phyloP scores from a whole-genome alignment of 23 tunicate species.

The Phallusia fumigata region DNA sequence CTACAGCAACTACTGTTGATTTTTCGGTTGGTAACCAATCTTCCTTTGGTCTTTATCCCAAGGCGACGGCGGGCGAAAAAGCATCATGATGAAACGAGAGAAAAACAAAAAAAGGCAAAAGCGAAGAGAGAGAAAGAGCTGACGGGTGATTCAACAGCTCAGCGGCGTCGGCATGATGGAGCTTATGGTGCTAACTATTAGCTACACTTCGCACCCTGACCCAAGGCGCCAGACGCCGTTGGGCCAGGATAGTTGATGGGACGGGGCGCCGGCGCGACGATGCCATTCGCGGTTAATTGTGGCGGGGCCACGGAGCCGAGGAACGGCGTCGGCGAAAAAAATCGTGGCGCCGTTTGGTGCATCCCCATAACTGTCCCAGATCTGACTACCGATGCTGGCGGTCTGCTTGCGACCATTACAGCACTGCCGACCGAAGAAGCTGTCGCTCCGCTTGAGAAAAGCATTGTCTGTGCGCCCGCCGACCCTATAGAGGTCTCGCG shows the following conservation, averaged over 20 bases:
- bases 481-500: conserved; percentile 27
- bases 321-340: neutral
- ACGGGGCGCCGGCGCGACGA: conserved; percentile 9
- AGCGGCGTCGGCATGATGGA: too few species aligned
- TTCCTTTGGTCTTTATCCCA: too few species aligned
- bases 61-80: too few species aligned
- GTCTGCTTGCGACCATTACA: neutral
- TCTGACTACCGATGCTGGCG: conserved; percentile 19
- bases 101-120: too few species aligned
- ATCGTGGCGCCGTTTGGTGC: neutral
- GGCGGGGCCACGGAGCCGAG: neutral
- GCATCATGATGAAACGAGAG: too few species aligned
- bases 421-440: neutral
- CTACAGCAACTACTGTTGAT: too few species aligned
- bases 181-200: conserved; percentile 60
- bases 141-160: too few species aligned
- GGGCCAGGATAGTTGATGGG: conserved; percentile 43
- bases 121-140: too few species aligned
- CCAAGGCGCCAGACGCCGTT: conserved; percentile 16
- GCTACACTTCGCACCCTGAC: conserved; percentile 69
- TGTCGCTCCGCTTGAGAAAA: neutral
- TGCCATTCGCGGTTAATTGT: neutral
- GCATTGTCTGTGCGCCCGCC: neutral
- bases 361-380: conserved; percentile 33
- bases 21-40: too few species aligned